Percentiles rank a stretch among this genome's conserved stretches.
Conservation (phyloP, 2,113 vertebrate genomes). For the Rhynchomys soricoides region DNA sequence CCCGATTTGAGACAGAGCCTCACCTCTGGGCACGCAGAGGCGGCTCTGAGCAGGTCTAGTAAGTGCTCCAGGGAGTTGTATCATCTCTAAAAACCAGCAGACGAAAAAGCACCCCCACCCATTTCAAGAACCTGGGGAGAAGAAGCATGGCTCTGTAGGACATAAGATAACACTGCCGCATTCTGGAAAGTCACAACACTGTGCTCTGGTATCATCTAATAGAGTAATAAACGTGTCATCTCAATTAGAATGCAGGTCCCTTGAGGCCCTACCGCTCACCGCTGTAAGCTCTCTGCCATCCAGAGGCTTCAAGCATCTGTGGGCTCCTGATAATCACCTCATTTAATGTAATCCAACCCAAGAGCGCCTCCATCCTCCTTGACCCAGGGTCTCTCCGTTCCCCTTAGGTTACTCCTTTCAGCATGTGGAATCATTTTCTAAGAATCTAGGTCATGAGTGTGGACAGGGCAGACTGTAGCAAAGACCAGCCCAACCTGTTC, state of each 20-base stretch:
- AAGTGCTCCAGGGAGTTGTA: background rate
- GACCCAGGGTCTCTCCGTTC: background rate
- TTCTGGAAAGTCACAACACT: background rate
- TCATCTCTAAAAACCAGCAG: background rate
- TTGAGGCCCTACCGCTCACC: background rate
- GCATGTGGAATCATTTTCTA: background rate
- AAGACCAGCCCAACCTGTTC: background rate
- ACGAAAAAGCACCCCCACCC: background rate
- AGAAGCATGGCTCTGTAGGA: background rate
- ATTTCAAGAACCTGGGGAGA: background rate
- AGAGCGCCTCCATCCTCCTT: background rate
- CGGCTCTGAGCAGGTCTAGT: rapidly evolving
- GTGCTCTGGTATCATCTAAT: background rate
- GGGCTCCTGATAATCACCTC: background rate
- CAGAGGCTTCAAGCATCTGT: background rate
- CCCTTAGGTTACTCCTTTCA: background rate
- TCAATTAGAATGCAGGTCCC: background rate
- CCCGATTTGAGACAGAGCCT: background rate
- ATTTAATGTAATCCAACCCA: background rate
- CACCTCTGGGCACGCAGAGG: background rate
- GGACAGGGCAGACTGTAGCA: background rate
- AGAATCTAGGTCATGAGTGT: background rate
- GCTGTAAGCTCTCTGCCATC: background rate
- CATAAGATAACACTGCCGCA: background rate
- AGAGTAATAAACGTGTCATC: background rate